A percentile compares a stretch with the other conserved stretches of the same genome.
These are phyloP conservation scores for Discoglossus pictus DNA, from an alignment of 2,797 vertebrate genomes.

Conservation along the genomic window DNA sequence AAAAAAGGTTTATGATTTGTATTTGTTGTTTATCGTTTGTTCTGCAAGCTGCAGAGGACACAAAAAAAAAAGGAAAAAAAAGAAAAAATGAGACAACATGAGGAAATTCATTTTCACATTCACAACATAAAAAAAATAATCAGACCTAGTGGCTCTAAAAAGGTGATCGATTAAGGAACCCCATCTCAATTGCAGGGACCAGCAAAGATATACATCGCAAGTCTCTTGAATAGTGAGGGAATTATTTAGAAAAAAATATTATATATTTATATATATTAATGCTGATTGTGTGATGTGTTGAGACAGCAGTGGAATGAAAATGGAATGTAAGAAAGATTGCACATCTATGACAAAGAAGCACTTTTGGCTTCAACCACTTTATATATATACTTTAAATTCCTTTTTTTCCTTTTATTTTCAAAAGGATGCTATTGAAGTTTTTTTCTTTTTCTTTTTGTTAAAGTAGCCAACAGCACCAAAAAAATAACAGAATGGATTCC, in stretches of 20 bases:
- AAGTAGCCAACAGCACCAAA: slow-evolving; percentile 97
- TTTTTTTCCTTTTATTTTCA: slow-evolving; percentile 54
- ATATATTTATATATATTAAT: slow-evolving; percentile 84
- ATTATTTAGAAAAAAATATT: slow-evolving; percentile 66
- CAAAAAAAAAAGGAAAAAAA: slow-evolving; percentile 57
- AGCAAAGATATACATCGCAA: slow-evolving; percentile 18
- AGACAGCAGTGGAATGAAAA: slow-evolving; percentile 80
- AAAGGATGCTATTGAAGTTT: slow-evolving; percentile 77
- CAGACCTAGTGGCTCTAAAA: slow-evolving; percentile 94
- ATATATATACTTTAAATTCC: slow-evolving; percentile 52
- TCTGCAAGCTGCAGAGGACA: slow-evolving; percentile 64
- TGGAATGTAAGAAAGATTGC: slow-evolving; percentile 99
- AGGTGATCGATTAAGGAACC: slow-evolving; percentile 71
- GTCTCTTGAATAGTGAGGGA: slow-evolving; percentile 43
- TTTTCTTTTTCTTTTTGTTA: slow-evolving; percentile 74
- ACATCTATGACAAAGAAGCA: slow-evolving; percentile 91
- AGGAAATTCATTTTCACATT: slow-evolving; percentile 93
- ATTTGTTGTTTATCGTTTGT: slow-evolving; percentile 74
- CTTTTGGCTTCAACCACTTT: slow-evolving; percentile 77
- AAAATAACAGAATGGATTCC: slow-evolving; percentile 87
- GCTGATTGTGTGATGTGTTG: slow-evolving; percentile 84
- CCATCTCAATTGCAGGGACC: slow-evolving; percentile 11
- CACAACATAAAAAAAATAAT: slow-evolving; percentile 67
- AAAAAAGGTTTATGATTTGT: slow-evolving; percentile 80
- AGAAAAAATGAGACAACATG: slow-evolving; percentile 69